phyloP scores from a whole-genome alignment of 2,113 vertebrate genomes.

The Panthera leo region DNA sequence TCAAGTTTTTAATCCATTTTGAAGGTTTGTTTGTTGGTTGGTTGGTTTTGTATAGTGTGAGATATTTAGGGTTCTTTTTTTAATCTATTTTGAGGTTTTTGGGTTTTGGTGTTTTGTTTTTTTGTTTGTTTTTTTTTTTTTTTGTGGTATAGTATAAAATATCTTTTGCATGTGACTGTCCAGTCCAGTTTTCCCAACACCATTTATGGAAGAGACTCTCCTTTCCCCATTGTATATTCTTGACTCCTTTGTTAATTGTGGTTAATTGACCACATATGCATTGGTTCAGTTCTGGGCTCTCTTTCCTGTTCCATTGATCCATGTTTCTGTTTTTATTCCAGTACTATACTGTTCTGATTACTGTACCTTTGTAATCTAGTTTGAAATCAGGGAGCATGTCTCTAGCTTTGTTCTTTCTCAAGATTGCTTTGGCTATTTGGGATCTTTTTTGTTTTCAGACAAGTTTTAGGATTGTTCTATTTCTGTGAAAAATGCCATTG shows the following conservation, averaged over 20 bases:
- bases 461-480: background rate
- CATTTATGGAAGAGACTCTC: background rate
- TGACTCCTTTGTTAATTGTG: background rate
- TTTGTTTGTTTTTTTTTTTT: too few relatives aligned
- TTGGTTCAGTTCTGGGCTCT: background rate
- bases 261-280: background rate
- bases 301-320: background rate
- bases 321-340: background rate
- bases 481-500: background rate
- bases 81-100: background rate
- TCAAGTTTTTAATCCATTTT: background rate
- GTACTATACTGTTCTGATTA: background rate
- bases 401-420: background rate
- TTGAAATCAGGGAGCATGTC: background rate
- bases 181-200: background rate
- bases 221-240: background rate
- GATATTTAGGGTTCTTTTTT: background rate
- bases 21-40: background rate
- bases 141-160: background rate
- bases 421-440: background rate
- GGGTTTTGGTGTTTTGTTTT: too few relatives aligned
- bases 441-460: background rate
- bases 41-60: background rate
- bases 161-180: background rate
- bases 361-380: background rate